Percentiles rank a stretch among this genome's conserved stretches.
These are phyloP conservation scores for Scleropages formosus DNA, from an alignment of 2,797 vertebrate genomes.

Conservation along the genomic window DNA sequence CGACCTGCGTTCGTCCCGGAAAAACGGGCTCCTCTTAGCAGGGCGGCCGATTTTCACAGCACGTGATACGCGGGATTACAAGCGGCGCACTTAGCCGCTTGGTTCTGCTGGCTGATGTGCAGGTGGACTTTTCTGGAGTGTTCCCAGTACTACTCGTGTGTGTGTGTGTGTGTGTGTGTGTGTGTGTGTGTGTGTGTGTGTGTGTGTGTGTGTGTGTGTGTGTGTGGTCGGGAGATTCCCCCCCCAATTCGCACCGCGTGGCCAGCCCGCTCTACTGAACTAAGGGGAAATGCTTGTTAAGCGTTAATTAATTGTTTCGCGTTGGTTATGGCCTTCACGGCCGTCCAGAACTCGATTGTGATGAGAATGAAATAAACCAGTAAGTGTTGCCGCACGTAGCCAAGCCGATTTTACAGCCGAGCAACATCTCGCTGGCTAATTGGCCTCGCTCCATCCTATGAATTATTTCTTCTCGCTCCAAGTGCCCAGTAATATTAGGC, in stretches of 20 bases:
- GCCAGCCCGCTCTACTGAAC: neutral
- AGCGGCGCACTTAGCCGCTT: neutral
- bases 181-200: too few relatives aligned
- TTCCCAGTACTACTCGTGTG: neutral
- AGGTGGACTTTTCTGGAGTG: neutral
- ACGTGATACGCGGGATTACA: neutral
- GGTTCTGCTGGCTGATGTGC: neutral
- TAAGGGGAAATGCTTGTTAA: constrained; percentile 15
- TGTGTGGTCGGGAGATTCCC: too few relatives aligned
- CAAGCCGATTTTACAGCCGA: constrained; percentile 11
- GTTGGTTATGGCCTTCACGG: neutral
- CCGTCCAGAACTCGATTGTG: constrained; percentile 17
- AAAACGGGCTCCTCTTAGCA: neutral
- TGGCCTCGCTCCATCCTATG: constrained; percentile 25
- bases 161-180: too few relatives aligned
- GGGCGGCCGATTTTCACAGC: neutral
- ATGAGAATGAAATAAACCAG: constrained; percentile 23
- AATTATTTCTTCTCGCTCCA: constrained; percentile 30
- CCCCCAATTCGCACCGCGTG: neutral
- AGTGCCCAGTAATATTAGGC: constrained; percentile 24
- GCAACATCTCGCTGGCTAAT: constrained; percentile 30
- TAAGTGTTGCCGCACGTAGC: constrained; percentile 15
- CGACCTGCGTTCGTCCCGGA: constrained; percentile 8
- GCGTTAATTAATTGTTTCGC: constrained; percentile 7
- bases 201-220: too few relatives aligned